Conservation (phyloP, 2,797 vertebrate genomes). For the Sebastolobus alascanus region DNA sequence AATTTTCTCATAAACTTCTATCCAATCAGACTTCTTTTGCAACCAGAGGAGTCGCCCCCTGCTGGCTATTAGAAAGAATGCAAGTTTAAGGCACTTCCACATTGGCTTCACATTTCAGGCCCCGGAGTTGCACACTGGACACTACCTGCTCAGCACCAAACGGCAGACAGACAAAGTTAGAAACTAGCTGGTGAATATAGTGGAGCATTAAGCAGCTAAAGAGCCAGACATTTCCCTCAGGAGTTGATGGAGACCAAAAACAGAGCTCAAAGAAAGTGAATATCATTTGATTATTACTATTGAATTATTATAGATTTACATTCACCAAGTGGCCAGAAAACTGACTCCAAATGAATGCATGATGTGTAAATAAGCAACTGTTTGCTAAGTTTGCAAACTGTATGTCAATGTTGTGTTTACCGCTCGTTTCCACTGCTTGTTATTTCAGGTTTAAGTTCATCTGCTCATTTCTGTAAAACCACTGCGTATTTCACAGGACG, state of each 20-base stretch:
- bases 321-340: not conserved
- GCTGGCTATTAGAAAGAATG: no score
- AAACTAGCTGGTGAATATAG: not conserved
- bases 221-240: not conserved
- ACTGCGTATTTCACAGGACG: conserved; percentile 28
- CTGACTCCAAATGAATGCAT: not conserved
- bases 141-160: no score
- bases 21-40: no score
- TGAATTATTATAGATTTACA: not conserved
- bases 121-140: no score
- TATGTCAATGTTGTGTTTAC: not conserved
- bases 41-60: no score
- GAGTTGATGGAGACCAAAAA: not conserved
- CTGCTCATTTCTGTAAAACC: conserved; percentile 34
- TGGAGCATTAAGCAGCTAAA: not conserved
- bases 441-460: not conserved
- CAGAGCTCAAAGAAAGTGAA: not conserved
- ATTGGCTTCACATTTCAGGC: rapidly evolving
- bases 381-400: not conserved
- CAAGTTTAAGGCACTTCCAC: no score
- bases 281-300: not conserved
- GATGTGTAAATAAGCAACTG: not conserved
- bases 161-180: no score
- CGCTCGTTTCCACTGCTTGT: not conserved
- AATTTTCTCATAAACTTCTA: no score